Evolutionary conservation across 2,113 vertebrate species (phyloP).

Genomic region (Ptyas mucosa): DNA sequence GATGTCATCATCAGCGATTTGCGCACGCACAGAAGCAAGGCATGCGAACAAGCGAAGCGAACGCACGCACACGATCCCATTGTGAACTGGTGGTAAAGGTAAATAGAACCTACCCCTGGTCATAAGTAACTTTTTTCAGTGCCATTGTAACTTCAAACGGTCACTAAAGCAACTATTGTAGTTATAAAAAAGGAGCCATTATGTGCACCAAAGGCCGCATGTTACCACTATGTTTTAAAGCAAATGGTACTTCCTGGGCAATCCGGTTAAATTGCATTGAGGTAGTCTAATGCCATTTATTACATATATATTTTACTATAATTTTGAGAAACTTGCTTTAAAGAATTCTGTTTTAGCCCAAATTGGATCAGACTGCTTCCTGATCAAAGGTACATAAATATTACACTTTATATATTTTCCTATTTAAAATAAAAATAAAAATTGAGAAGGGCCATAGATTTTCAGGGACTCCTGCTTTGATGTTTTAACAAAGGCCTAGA

Average conservation of each 20-base stretch:
- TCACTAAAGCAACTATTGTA: background rate
- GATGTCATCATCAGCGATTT: too few species aligned
- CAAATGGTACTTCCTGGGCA: background rate
- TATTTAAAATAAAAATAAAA: background rate
- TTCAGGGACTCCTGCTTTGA: background rate
- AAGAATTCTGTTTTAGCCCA: background rate
- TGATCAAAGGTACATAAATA: background rate
- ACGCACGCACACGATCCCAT: too few species aligned
- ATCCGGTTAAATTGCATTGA: background rate
- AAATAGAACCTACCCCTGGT: too few species aligned
- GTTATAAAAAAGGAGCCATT: background rate
- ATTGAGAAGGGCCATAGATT: slow-evolving; percentile 1
- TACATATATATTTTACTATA: too few species aligned
- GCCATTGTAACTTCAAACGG: background rate
- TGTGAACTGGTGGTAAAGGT: too few species aligned
- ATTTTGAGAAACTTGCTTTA: background rate
- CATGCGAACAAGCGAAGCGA: too few species aligned
- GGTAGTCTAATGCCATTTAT: background rate
- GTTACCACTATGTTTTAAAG: background rate
- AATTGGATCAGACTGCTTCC: background rate
- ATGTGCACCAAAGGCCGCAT: background rate
- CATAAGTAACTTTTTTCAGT: background rate
- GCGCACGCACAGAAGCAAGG: too few species aligned
- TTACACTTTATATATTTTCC: background rate
- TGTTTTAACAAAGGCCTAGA: slow-evolving; percentile 7